phyloP scores from a whole-genome alignment of 2,797 vertebrate genomes.

The Liparis tanakae region DNA sequence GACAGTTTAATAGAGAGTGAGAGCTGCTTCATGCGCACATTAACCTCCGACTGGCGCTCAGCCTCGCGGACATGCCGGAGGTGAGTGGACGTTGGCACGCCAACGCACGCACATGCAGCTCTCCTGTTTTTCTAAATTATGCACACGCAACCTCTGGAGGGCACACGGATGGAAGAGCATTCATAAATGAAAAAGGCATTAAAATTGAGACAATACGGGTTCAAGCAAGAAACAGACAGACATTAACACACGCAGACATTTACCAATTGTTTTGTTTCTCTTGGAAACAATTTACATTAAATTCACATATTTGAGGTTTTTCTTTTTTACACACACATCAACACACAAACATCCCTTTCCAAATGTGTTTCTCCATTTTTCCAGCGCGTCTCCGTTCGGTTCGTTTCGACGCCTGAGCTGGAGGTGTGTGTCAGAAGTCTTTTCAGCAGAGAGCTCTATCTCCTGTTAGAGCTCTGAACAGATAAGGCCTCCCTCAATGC shows the following conservation, averaged over 20 bases:
- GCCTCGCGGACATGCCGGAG: constrained; percentile 36
- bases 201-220: constrained; percentile 26
- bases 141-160: constrained; percentile 21
- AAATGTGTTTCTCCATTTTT: constrained; percentile 63
- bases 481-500: constrained; percentile 76
- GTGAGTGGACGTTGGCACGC: neutral
- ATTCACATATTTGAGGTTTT: constrained; percentile 22
- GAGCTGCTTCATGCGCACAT: constrained; percentile 51
- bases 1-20: constrained; percentile 73
- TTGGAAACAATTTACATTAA: constrained; percentile 25
- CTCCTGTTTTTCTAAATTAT: constrained; percentile 29
- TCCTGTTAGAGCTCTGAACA: constrained; percentile 75
- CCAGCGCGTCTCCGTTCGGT: constrained; percentile 41
- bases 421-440: constrained; percentile 73
- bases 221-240: constrained; percentile 12
- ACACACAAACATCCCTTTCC: constrained; percentile 21
- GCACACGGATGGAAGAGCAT: constrained; percentile 1
- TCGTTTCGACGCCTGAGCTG: constrained; percentile 51
- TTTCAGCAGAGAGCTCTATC: constrained; percentile 71
- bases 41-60: constrained; percentile 57
- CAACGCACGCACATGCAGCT: constrained; percentile 9
- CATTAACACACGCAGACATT: constrained; percentile 10
- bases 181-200: constrained; percentile 24
- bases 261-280: neutral
- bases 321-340: neutral